These are phyloP conservation scores for Zaprionus davidi DNA, from an alignment of 1,140 invertebrate genomes.

Conservation along the genomic window DNA sequence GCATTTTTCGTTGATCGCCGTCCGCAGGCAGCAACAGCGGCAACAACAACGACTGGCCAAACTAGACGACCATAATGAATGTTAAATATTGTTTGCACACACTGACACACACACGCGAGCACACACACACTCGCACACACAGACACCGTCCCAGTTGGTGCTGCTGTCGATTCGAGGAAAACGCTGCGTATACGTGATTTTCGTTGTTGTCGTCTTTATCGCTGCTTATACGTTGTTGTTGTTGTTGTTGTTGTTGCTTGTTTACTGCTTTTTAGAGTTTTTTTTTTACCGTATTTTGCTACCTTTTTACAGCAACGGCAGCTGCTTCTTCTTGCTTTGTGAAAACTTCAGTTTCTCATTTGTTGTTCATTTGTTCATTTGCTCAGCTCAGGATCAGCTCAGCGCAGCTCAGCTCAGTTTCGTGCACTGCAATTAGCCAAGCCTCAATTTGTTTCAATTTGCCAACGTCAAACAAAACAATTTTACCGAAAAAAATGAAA, in stretches of 20 bases:
- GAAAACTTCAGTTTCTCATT: slow-evolving; percentile 45
- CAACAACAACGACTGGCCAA: slow-evolving; percentile 42
- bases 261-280: slow-evolving; percentile 12
- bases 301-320: slow-evolving; percentile 30
- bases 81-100: slow-evolving; percentile 68
- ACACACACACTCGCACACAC: slow-evolving; percentile 15
- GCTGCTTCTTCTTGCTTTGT: slow-evolving; percentile 20
- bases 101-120: slow-evolving; percentile 15
- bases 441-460: slow-evolving; percentile 72
- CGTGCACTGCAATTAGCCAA: slow-evolving; percentile 45
- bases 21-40: slow-evolving; percentile 20
- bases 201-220: slow-evolving; percentile 14
- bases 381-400: background rate
- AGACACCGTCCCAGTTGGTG: background rate
- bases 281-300: slow-evolving; percentile 38
- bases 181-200: slow-evolving; percentile 55
- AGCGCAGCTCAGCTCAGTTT: background rate
- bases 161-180: slow-evolving; percentile 38
- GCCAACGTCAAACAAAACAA: slow-evolving; percentile 44
- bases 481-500: background rate
- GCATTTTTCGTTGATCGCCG: slow-evolving; percentile 50
- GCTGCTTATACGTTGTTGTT: background rate
- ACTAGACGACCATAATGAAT: slow-evolving; percentile 66
- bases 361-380: slow-evolving; percentile 39
- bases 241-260: slow-evolving; percentile 1